phyloP scores from a whole-genome alignment of 2,113 vertebrate species.

The Abramis brama region DNA sequence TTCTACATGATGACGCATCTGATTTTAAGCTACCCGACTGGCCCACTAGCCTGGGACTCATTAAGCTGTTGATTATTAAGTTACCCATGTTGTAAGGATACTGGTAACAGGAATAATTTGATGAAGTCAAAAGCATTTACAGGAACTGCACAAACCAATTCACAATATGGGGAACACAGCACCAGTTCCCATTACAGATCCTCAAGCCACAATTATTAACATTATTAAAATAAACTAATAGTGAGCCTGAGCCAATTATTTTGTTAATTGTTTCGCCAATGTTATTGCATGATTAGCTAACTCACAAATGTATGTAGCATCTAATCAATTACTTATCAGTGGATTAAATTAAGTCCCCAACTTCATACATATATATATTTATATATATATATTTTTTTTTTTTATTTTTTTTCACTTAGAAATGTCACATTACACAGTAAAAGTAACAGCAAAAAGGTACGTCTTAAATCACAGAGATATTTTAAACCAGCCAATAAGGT shows the following conservation, averaged over 20 bases:
- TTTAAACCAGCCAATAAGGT: neutral
- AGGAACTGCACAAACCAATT: conserved; percentile 9
- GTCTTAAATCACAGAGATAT: neutral
- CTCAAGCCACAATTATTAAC: neutral
- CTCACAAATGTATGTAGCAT: neutral
- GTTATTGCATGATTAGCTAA: neutral
- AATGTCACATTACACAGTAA: neutral
- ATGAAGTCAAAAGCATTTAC: neutral
- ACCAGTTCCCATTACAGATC: neutral
- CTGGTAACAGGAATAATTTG: conserved; percentile 4
- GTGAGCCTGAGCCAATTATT: neutral
- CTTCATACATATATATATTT: too few relatives aligned
- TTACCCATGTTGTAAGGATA: neutral
- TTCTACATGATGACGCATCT: neutral
- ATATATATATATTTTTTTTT: too few relatives aligned
- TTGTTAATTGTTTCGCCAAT: neutral
- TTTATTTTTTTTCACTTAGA: neutral
- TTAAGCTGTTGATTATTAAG: neutral
- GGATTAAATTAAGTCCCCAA: neutral
- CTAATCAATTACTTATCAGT: neutral
- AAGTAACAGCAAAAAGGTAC: neutral
- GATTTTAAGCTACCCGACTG: neutral
- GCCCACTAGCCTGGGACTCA: neutral
- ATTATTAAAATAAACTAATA: neutral
- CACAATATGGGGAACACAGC: neutral